Percentiles rank a stretch among this genome's conserved stretches.
These are phyloP conservation scores for Spilarctia lutea DNA, from an alignment of 2,888 invertebrate genomes.

Conservation along the genomic window DNA sequence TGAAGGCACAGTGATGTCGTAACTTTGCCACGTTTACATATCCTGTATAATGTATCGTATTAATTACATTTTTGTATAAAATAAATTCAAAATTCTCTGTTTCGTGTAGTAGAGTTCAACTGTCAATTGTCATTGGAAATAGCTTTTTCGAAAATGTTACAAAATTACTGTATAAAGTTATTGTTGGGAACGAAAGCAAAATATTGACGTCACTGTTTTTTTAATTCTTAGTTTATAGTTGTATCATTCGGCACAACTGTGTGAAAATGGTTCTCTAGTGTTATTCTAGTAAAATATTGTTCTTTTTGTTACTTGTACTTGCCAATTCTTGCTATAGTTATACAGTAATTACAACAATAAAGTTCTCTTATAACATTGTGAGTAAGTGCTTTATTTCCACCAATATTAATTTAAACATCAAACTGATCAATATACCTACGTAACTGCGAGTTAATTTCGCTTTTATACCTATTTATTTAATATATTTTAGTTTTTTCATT, in stretches of 20 bases:
- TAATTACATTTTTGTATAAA: slow-evolving; percentile 70
- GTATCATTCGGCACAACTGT: slow-evolving; percentile 73
- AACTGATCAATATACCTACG: background rate
- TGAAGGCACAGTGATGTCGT: slow-evolving; percentile 62
- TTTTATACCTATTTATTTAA: too few relatives aligned
- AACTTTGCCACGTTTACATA: slow-evolving; percentile 62
- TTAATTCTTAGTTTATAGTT: slow-evolving; percentile 64
- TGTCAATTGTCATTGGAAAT: slow-evolving; percentile 60
- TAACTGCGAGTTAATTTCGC: too few relatives aligned
- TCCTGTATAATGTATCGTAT: slow-evolving; percentile 51
- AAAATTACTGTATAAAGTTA: slow-evolving; percentile 70
- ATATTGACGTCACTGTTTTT: slow-evolving; percentile 70
- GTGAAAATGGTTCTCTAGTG: slow-evolving; percentile 81
- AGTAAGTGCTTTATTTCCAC: slow-evolving; percentile 54
- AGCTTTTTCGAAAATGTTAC: slow-evolving; percentile 74
- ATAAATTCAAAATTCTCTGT: slow-evolving; percentile 35
- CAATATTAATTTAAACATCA: background rate
- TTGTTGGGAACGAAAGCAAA: slow-evolving; percentile 56
- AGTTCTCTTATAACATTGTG: slow-evolving; percentile 86
- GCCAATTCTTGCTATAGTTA: slow-evolving; percentile 86
- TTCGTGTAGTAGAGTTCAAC: slow-evolving; percentile 54
- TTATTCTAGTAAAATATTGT: slow-evolving; percentile 80
- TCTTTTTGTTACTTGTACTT: slow-evolving; percentile 84
- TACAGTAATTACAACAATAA: slow-evolving; percentile 86
- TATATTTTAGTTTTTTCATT: too few relatives aligned